Evolutionary conservation across 2,113 vertebrate genomes (phyloP).

Genomic region (Hydrochoerus hydrochaeris): DNA sequence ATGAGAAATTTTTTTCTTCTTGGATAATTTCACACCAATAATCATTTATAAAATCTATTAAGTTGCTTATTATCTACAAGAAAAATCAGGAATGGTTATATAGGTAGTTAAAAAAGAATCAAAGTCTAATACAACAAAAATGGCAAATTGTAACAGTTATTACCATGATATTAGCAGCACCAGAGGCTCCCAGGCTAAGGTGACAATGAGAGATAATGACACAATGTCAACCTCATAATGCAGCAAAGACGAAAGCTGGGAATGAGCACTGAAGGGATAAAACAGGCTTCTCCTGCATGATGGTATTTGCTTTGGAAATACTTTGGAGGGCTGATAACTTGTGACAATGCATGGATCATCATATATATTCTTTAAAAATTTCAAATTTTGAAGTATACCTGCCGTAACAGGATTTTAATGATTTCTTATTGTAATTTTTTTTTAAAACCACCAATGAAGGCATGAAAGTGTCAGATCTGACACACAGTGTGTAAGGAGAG

Average conservation of each 20-base stretch:
- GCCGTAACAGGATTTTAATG: slow-evolving; percentile 21
- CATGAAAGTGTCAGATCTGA: not conserved
- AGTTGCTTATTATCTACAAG: slow-evolving; percentile 65
- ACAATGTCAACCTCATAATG: slow-evolving; percentile 37
- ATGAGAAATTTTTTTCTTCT: slow-evolving; percentile 51
- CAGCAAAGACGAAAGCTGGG: slow-evolving; percentile 30
- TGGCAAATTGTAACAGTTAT: slow-evolving; percentile 64
- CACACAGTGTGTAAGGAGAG: not conserved
- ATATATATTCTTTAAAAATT: not conserved
- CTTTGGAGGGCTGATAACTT: not conserved
- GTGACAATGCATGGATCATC: not conserved
- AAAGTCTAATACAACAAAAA: slow-evolving; percentile 66
- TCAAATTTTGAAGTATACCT: slow-evolving; percentile 46
- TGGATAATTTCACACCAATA: slow-evolving; percentile 65
- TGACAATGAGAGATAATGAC: slow-evolving; percentile 65
- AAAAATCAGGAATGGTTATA: slow-evolving; percentile 66
- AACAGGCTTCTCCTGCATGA: not conserved
- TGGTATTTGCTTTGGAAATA: slow-evolving; percentile 5
- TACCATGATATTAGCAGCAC: slow-evolving; percentile 64
- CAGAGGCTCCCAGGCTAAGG: slow-evolving; percentile 58
- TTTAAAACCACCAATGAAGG: not conserved
- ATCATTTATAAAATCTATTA: slow-evolving; percentile 69
- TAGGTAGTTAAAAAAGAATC: slow-evolving; percentile 56
- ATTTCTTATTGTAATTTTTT: slow-evolving; percentile 47
- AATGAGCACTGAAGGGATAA: not conserved